These are phyloP conservation scores for Penelope pileata DNA, from an alignment of 2,113 vertebrate genomes.

Conservation along the genomic window DNA sequence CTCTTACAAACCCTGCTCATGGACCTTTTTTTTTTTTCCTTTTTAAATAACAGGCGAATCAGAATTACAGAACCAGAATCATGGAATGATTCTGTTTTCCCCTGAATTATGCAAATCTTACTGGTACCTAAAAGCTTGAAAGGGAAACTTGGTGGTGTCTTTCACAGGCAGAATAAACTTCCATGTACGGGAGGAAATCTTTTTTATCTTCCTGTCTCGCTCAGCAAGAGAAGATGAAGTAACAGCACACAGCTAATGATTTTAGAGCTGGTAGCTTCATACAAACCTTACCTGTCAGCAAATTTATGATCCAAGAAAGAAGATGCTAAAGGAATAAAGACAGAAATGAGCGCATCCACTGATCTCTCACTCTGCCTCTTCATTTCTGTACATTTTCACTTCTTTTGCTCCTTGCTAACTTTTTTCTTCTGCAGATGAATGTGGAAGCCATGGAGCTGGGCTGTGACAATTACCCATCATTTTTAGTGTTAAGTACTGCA, in stretches of 20 bases:
- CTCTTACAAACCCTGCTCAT: neutral
- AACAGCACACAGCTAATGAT: neutral
- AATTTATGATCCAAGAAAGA: neutral
- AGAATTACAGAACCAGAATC: neutral
- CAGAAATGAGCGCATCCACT: neutral
- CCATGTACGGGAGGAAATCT: neutral
- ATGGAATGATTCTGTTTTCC: neutral
- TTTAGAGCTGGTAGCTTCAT: neutral
- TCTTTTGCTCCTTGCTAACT: neutral
- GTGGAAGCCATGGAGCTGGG: neutral
- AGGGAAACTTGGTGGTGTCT: neutral
- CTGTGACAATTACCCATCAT: neutral
- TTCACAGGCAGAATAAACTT: neutral
- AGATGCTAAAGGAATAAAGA: neutral
- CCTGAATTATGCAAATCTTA: neutral
- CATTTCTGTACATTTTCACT: neutral
- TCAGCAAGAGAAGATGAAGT: neutral
- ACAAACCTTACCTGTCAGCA: neutral
- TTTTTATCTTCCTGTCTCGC: neutral
- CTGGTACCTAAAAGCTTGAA: neutral
- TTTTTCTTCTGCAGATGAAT: neutral
- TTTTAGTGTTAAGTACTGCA: neutral
- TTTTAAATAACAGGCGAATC: neutral
- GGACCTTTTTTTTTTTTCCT: neutral
- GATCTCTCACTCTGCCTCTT: neutral